Evolutionary conservation across 2,797 vertebrate genomes (phyloP).

Genomic region (Pseudochirops corinnae): DNA sequence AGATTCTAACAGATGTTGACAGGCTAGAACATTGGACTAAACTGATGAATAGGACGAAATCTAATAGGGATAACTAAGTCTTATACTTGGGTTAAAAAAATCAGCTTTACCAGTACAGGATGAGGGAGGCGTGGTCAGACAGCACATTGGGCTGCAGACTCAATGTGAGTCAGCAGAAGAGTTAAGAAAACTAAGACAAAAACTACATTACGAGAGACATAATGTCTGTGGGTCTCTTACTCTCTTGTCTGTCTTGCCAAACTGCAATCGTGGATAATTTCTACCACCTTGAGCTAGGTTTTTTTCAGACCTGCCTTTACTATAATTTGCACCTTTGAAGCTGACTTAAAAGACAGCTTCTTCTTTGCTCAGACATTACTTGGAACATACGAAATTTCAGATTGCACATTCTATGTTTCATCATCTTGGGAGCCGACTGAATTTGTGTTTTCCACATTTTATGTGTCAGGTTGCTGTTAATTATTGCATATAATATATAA

Average conservation of each 20-base stretch:
- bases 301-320: neutral
- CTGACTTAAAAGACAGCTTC: neutral
- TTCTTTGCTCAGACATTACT: neutral
- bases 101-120: neutral
- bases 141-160: neutral
- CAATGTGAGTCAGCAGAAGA: neutral
- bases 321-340: neutral
- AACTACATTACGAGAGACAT: neutral
- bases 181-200: neutral
- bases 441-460: neutral
- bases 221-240: neutral
- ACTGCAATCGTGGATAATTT: neutral
- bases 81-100: neutral
- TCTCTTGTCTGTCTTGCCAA: neutral
- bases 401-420: neutral
- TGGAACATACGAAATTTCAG: neutral
- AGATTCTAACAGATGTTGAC: neutral
- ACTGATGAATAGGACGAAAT: neutral
- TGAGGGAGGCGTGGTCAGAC: neutral
- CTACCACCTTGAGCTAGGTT: neutral
- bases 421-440: neutral
- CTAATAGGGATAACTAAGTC: neutral
- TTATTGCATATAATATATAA: neutral
- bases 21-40: neutral
- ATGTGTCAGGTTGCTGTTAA: neutral